phyloP scores from a whole-genome alignment of 2,113 vertebrate genomes.

The Meles meles region DNA sequence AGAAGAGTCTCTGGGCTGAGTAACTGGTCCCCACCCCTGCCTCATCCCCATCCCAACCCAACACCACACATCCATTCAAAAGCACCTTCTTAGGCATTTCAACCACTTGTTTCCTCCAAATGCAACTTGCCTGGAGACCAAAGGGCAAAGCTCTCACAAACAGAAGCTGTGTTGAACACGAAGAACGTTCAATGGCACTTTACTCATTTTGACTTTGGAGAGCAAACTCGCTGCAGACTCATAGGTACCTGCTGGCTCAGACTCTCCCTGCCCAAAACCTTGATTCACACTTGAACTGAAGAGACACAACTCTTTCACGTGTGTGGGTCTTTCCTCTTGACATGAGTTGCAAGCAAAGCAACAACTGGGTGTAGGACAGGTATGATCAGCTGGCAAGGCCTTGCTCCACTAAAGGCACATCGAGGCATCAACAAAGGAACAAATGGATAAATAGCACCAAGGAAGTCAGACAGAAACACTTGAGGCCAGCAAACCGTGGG shows the following conservation, averaged over 20 bases:
- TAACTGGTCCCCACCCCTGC: background rate
- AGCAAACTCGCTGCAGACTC: background rate
- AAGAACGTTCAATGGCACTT: slow-evolving; percentile 3
- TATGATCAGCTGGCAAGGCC: background rate
- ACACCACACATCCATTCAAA: slow-evolving; percentile 34
- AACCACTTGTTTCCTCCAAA: slow-evolving; percentile 48
- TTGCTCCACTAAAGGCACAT: background rate
- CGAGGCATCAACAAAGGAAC: background rate
- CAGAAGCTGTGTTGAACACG: background rate
- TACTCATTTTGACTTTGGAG: slow-evolving; percentile 33
- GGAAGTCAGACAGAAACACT: background rate
- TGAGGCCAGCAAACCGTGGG: background rate
- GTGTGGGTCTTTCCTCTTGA: background rate
- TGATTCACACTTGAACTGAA: background rate
- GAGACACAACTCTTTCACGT: background rate
- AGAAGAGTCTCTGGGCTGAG: background rate
- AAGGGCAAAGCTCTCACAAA: slow-evolving; percentile 22
- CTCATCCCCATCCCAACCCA: background rate
- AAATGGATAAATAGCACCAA: background rate
- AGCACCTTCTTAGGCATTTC: slow-evolving; percentile 33
- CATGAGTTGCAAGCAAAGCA: background rate
- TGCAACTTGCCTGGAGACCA: slow-evolving; percentile 33
- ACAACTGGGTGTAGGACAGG: background rate
- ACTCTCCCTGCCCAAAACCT: background rate
- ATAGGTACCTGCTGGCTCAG: background rate